Base-by-base conservation (phyloP, 2,797 vertebrate species). In the Aplochiton taeniatus region DNA sequence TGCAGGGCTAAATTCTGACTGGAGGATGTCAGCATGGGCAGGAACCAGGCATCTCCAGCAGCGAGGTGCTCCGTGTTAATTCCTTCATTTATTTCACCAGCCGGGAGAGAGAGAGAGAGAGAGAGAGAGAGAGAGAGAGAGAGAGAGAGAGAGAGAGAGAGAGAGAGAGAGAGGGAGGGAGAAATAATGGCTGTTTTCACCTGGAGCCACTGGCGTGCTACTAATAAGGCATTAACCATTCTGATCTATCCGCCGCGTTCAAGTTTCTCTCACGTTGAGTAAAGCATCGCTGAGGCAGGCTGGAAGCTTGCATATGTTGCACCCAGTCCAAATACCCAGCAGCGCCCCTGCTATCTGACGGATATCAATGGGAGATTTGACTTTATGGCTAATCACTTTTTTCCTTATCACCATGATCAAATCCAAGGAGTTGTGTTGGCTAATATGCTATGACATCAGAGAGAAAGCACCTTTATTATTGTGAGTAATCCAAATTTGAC, bases 201-300 rank as follows among this genome's bases (percentile, higher is more conserved):
- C 87, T 87, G 83, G 71, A 85, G 87, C 77, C 55, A 71, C 64
- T 70, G 76, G 74, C 73, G 63, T 68, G 53, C 53, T 14, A 12
- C 83, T 84, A 85, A 88, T 86, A 81, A 84, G 85, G 87, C 86
- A 86, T 85, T 82, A 83, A 83, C 75, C 76, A 63, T 87, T 84
- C 74, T 87, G 85, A 89, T 89, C 75, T 82, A 83, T 85, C 66
- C 73, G 16, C 61, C 51, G 14, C 77, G 74, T 87, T 84, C 83
- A 87, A 78, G 62, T 67, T 78, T 81, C 84, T 83, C 77, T 69
- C 78, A 85, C 83, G 74, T 82, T 69, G 85, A 77, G 66, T 65
- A 76, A 78, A 76, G 69, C 54, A 46, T 66, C 18, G 65, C 65
- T 75, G 69, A 17, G 57, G 80, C 72, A 59, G 76, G 68, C 53